Percentiles rank a stretch among this genome's conserved stretches.
phyloP scores from a whole-genome alignment of 64 coral and sea anemone species.

The Trachythela sp. region DNA sequence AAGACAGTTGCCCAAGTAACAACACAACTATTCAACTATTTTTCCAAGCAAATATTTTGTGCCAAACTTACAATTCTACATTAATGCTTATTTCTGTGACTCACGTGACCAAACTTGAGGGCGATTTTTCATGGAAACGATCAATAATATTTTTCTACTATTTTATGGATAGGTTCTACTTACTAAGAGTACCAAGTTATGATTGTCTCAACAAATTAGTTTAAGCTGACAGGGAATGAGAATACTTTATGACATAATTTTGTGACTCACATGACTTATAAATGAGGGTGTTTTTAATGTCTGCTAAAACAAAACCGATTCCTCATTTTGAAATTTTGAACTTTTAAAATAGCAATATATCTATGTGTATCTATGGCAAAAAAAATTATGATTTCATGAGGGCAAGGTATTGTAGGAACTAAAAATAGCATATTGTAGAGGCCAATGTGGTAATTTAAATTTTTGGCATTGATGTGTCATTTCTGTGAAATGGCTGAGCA shows the following conservation, averaged over 20 bases:
- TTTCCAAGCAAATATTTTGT: conserved; percentile 13
- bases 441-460: conserved; percentile 40
- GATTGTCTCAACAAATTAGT: conserved; percentile 31
- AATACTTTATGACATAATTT: conserved; percentile 28
- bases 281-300: conserved; percentile 43
- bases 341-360: conserved; percentile 38
- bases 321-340: conserved; percentile 43
- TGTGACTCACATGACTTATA: conserved; percentile 51
- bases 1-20: conserved; percentile 46
- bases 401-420: conserved; percentile 40
- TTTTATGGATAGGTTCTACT: conserved; percentile 38
- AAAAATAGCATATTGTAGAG: conserved; percentile 6
- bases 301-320: conserved; percentile 28
- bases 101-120: conserved; percentile 53
- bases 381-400: conserved; percentile 15
- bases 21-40: background rate
- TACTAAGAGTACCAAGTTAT: conserved; percentile 45
- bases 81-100: conserved; percentile 39
- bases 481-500: conserved; percentile 43
- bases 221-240: conserved; percentile 36
- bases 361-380: background rate
- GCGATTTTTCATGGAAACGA: conserved; percentile 34
- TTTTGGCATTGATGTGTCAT: conserved; percentile 57
- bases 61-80: conserved; percentile 26
- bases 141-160: too few species aligned